Evolutionary conservation across 2,113 vertebrate species (phyloP), one percentile per base, ranked within the genome.

Genomic region (Crotalus horridus): DNA sequence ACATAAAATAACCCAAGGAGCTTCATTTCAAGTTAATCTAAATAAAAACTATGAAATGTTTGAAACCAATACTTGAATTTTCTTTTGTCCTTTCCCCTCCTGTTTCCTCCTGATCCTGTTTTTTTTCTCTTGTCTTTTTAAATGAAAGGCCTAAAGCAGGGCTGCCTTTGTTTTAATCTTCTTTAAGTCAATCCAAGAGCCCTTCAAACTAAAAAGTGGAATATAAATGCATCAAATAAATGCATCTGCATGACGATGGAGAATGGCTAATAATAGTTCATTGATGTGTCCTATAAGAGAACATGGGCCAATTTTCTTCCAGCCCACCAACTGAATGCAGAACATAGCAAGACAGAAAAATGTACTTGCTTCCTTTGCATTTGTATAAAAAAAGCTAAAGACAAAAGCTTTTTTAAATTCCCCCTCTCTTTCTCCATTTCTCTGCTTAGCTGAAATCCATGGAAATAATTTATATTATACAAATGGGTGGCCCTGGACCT

Each of bases 1-100:
- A 96, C 43, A 94, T 93, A 86, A 92, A 85, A 94, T 61, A 13
- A 92, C 90, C 91, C 74, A 93, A 92, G 93, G 61, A 91, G 92
- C 29, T 64, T 89, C 56, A 93, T 21, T 54, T 81, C 93, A 93
- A 69, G 56, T 69, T 29, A 33, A 12, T 33, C 48, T 90, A 81
- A 12, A 69, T 69, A n/a, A 69, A 15, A 69, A n/a, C 64, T 6
- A 69, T 69, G 64, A 69, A n/a, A 69, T 69, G 15, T 69, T n/a
- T 69, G 29, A n/a, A 69, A 69, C 64, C 12, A n/a, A 64, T 0
- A 10, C 61, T 64, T 64, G 29, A 69, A 12, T n/a, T n/a, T 69
- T 69, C 64, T n/a, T 69, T n/a, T n/a, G 64, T n/a, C 64, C 64
- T 69, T 69, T 69, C n/a, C 29, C 29, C 61, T 64, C 61, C 61